Conservation (phyloP, 2,888 invertebrate species). For the Rhaphigaster nebulosa region DNA sequence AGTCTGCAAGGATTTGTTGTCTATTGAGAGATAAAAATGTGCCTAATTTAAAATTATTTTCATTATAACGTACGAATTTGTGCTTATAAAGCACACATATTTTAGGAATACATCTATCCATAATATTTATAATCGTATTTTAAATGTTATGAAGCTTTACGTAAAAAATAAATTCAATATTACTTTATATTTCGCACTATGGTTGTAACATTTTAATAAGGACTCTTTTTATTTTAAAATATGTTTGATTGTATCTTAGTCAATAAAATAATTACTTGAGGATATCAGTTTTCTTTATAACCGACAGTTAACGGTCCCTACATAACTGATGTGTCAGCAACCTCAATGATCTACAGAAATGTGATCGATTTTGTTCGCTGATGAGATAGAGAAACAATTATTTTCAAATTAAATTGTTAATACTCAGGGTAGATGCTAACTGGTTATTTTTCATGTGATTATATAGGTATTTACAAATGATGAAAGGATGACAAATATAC, state of each 20-base stretch:
- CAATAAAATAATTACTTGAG: background rate
- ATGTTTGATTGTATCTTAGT: background rate
- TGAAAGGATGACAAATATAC: background rate
- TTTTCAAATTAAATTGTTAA: slow-evolving; percentile 17
- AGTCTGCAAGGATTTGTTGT: too few species aligned
- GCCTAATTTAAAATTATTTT: too few species aligned
- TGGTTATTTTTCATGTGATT: background rate
- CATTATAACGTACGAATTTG: too few species aligned
- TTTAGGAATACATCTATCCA: too few species aligned
- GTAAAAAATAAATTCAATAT: too few species aligned
- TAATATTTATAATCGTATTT: too few species aligned
- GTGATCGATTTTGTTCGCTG: background rate
- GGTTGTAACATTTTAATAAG: too few species aligned
- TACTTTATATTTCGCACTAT: too few species aligned
- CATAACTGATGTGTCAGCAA: background rate
- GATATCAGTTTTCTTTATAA: background rate
- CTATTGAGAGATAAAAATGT: too few species aligned
- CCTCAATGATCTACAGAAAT: background rate
- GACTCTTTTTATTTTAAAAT: background rate
- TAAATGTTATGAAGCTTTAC: too few species aligned
- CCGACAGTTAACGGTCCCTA: background rate
- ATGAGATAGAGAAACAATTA: background rate
- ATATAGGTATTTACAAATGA: background rate
- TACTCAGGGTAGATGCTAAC: background rate
- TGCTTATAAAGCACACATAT: too few species aligned